Evolutionary conservation across 2,113 vertebrate genomes (phyloP).

Genomic region (Rattus norvegicus): DNA sequence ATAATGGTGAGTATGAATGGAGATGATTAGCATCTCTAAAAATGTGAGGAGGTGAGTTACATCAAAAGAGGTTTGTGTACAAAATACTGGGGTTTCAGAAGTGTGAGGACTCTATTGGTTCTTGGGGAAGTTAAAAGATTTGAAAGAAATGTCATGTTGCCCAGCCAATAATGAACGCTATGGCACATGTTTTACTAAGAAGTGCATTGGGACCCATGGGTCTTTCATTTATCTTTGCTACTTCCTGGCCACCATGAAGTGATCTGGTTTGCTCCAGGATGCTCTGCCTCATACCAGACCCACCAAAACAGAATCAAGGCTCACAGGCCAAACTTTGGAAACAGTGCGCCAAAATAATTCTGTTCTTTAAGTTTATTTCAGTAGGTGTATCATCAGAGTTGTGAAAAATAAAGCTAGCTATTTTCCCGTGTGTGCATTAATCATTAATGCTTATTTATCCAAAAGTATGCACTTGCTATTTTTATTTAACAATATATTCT

Average conservation of each 20-base stretch:
- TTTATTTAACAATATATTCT: background rate
- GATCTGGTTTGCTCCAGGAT: background rate
- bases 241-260: background rate
- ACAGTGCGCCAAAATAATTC: background rate
- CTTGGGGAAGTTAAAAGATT: slow-evolving; percentile 53
- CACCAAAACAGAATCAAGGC: no score
- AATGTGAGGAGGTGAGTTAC: background rate
- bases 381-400: background rate
- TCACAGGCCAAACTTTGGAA: background rate
- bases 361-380: background rate
- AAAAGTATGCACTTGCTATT: background rate
- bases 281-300: background rate
- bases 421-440: background rate
- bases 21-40: background rate
- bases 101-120: background rate
- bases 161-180: slow-evolving; percentile 55
- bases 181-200: slow-evolving; percentile 62
- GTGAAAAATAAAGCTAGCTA: background rate
- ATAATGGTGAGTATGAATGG: background rate
- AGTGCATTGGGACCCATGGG: background rate
- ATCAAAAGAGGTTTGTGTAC: background rate
- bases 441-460: background rate
- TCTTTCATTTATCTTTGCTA: background rate
- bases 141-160: slow-evolving; percentile 53
- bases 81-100: slow-evolving; percentile 3